Evolutionary conservation across 2,797 vertebrate species (phyloP), one percentile per base, ranked within the genome.

Genomic region (Coilia nasus): DNA sequence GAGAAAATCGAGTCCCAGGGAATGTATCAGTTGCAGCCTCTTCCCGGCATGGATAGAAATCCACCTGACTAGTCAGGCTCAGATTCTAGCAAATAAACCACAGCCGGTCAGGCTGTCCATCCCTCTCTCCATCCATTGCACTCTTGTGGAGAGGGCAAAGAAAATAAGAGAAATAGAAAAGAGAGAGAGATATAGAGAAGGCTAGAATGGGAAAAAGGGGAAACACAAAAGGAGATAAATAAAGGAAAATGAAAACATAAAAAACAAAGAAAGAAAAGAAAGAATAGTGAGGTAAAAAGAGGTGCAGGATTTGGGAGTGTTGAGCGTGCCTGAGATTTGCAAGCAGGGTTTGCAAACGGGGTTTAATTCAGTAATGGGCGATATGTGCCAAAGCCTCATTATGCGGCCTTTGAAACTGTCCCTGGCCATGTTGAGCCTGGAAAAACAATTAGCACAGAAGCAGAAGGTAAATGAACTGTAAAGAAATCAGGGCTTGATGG

Each of bases 391-490:
- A 83, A 85, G 83, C 87, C 87, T 90, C 85, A 91, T 91, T 90
- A 89, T 86, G 86, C 89, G 88, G 89, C 88, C 84, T 90, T 89
- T 89, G 83, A 88, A 91, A 89, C 81, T 82, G 83, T 92, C 91
- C 88, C 88, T 85, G 90, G 90, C 87, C 89, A 86, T 90, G 88
- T 88, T 85, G 87, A 86, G 84, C 83, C 88, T 90, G 81, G 57
- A 81, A 91, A 93, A 92, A 93, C 90, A 92, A 93, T 93, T 93
- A 92, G 91, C 87, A 82, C 84, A 90, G 90, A 90, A 91, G 89
- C 87, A 88, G 46, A 87, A 90, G 89, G 87, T 88, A 93, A 92
- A 93, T 92, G 90, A 91, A 90, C 88, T 85, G 88, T 89, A 91
- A 91, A 87, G 85, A 92, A 90, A 92, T 87, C 89, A 89, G 89